Evolutionary conservation across 2,113 vertebrate species (phyloP), one percentile per base, ranked within the genome.

Genomic region (Ceyx cyanopectus): DNA sequence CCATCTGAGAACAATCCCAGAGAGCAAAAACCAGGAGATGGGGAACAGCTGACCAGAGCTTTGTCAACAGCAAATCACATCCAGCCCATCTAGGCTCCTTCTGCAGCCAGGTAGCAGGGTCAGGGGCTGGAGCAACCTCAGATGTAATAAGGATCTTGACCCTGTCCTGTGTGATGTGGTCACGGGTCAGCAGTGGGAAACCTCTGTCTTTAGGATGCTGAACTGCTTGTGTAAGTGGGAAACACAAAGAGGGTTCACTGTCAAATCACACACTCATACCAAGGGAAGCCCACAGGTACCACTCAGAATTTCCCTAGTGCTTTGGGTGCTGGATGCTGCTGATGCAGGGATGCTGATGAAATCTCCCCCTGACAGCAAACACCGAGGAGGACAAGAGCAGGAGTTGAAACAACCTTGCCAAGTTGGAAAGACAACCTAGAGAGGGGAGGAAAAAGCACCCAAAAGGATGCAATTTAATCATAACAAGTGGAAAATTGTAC

Each of bases 241-340:
- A 51, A 29, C 43, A 26, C 0, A 3, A 20, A 4, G 15, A 17
- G 0, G 3, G 30, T 11, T 68, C 12, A 1, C 30, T 61, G 51
- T 23, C 46, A 40, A 16, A n/a, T 16, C 37, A 37, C 7, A 0
- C 9, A 2, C 15, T 17, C 1, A 0, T 2, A 41, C 2, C 58
- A 11, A 15, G 53, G 34, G 23, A 24, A 56, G 60, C 23, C 60
- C 54, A 17, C 1, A 0, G 54, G 43, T 1, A 12, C 43, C 12
- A 9, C 60, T 78, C 65, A 5, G 12, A 18, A 37, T 6, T 34
- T 40, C 81, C 40, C 45, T 75, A 14, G 27, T 6, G 29, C 32
- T 37, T 29, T 30, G 34, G 46, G 37, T 51, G 67, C 57, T 17
- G 82, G 56, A n/a, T 34, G 37, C 37, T 37, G 37, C 9, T 37